Evolutionary conservation across 2,113 vertebrate genomes (phyloP).

Genomic region (Trogon melanurus): DNA sequence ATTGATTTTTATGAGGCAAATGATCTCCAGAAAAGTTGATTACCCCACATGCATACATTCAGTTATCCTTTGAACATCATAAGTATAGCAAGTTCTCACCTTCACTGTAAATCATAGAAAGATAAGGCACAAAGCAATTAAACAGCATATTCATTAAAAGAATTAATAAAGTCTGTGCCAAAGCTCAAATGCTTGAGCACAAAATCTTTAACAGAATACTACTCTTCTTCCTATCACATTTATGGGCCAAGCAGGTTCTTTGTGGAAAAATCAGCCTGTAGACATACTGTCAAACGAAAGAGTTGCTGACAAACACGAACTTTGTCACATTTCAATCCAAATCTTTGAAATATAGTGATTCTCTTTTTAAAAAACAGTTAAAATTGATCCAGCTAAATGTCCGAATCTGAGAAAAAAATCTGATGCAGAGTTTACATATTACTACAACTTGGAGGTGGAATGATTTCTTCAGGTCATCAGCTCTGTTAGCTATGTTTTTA

Average conservation of each 20-base stretch:
- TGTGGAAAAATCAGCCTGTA: neutral
- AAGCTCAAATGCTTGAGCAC: neutral
- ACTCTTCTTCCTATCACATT: neutral
- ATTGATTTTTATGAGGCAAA: neutral
- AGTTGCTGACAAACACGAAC: neutral
- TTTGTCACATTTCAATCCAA: neutral
- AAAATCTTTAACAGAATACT: neutral
- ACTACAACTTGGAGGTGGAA: neutral
- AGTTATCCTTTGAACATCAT: neutral
- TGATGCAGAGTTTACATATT: neutral
- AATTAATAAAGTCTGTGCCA: neutral
- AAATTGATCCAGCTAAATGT: neutral
- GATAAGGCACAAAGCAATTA: slow-evolving; percentile 6
- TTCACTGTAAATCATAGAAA: slow-evolving; percentile 13
- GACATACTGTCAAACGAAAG: neutral
- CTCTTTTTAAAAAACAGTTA: neutral
- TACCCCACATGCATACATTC: neutral
- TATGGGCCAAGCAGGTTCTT: neutral
- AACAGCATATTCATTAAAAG: neutral
- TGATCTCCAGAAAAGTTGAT: neutral
- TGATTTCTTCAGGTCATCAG: neutral
- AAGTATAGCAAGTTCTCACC: neutral
- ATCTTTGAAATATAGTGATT: neutral
- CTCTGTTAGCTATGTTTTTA: neutral
- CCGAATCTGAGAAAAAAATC: neutral